phyloP scores from a whole-genome alignment of 2,797 vertebrate species.

The Manis crassicaudata region DNA sequence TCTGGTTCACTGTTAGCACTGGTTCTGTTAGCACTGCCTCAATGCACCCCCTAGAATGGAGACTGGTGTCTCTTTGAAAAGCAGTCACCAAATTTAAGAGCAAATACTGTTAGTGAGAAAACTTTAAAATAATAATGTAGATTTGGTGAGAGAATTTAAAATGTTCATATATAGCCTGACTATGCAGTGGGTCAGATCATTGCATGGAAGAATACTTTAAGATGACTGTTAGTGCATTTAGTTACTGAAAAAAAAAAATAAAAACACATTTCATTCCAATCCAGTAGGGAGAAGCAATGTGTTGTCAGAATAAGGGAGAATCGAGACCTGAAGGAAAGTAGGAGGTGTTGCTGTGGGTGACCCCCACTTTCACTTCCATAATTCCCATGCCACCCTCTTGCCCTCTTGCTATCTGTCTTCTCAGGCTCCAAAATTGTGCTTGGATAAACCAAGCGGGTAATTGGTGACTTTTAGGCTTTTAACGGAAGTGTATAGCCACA shows the following conservation, averaged over 20 bases:
- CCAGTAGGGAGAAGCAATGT: not conserved
- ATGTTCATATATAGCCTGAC: not conserved
- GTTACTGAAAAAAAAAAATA: not conserved
- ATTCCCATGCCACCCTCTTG: not conserved
- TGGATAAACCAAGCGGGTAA: not conserved
- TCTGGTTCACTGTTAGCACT: too few species aligned
- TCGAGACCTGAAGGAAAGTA: not conserved
- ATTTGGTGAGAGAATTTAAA: not conserved
- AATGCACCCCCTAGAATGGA: not conserved
- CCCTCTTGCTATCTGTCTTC: not conserved
- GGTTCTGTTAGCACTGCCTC: not conserved
- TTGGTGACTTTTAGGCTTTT: conserved; percentile 4
- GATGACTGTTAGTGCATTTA: not conserved
- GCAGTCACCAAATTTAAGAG: not conserved
- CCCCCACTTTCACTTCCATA: not conserved
- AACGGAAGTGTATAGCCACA: not conserved
- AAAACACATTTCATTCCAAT: not conserved
- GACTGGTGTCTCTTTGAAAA: not conserved
- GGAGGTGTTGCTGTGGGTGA: rapidly evolving
- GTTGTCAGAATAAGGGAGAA: not conserved
- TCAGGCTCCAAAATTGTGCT: not conserved
- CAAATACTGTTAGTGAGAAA: not conserved
- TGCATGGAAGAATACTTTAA: not conserved
- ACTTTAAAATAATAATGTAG: not conserved
- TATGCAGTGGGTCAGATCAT: not conserved